phyloP scores from a whole-genome alignment of 64 coral and sea anemone genomes.

The Actinia equina region DNA sequence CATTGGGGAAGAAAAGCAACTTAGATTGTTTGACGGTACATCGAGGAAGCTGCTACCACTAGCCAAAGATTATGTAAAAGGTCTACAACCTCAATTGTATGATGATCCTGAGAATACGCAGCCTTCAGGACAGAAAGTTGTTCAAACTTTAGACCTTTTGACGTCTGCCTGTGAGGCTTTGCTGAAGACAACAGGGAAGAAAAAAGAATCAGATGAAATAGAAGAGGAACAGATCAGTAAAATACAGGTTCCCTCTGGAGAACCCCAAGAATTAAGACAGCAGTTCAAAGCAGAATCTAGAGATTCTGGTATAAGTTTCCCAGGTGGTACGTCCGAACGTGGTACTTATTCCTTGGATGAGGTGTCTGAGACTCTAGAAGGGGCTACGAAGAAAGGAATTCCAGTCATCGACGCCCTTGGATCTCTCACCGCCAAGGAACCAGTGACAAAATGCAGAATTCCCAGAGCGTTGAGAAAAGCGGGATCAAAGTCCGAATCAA shows the following conservation, averaged over 20 bases:
- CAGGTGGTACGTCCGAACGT: constrained; percentile 13
- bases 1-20: constrained; percentile 68
- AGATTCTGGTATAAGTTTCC: constrained; percentile 2
- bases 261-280: background rate
- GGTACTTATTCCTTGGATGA: constrained; percentile 53
- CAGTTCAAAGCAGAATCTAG: background rate
- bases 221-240: background rate
- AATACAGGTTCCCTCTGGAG: background rate
- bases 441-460: background rate
- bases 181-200: constrained; percentile 37
- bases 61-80: constrained; percentile 20
- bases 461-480: background rate
- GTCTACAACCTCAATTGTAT: background rate
- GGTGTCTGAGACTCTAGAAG: constrained; percentile 33
- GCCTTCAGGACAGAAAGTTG: constrained; percentile 43
- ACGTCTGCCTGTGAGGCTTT: constrained; percentile 88
- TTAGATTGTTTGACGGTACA: constrained; percentile 78
- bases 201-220: background rate
- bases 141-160: constrained; percentile 81
- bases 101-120: constrained; percentile 9
- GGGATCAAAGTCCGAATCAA: constrained; percentile 45
- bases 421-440: background rate
- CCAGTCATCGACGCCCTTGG: constrained; percentile 45
- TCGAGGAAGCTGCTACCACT: constrained; percentile 41
- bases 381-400: constrained; percentile 41